These are phyloP conservation scores for Prinia subflava DNA, from an alignment of 2,113 vertebrate species.

Conservation along the genomic window DNA sequence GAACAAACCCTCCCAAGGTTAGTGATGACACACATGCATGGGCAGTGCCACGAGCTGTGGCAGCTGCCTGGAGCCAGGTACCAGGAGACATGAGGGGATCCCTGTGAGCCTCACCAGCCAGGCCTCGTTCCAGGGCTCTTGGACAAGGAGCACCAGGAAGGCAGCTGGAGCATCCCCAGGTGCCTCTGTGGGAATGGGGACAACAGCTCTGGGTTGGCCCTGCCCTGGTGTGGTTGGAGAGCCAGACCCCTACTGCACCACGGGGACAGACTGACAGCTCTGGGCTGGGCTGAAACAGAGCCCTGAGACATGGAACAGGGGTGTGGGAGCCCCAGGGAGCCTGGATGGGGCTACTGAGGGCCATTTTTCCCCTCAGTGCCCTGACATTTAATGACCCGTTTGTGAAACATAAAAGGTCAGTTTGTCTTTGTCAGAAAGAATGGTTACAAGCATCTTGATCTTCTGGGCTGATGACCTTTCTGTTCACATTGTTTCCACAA, in stretches of 20 bases:
- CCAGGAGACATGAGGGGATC: neutral
- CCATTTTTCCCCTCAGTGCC: neutral
- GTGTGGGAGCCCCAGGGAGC: neutral
- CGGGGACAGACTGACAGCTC: neutral
- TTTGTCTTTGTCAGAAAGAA: slow-evolving; percentile 1
- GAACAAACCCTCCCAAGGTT: neutral
- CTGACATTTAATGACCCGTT: neutral
- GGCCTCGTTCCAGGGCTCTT: accelerated
- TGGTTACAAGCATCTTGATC: neutral
- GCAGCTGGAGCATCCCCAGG: neutral
- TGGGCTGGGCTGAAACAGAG: neutral
- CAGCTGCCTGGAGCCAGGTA: neutral
- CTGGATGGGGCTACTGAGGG: neutral
- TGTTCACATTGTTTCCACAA: neutral
- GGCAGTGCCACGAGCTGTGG: accelerated
- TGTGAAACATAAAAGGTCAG: slow-evolving; percentile 3
- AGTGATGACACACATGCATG: accelerated
- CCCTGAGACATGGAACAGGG: neutral
- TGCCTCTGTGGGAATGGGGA: no score
- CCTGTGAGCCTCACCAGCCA: neutral
- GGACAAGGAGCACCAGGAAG: neutral
- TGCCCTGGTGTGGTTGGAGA: neutral
- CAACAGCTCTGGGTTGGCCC: accelerated
- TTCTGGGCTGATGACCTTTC: slow-evolving; percentile 30
- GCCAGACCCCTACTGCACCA: neutral